Base-by-base conservation (phyloP, 2,113 vertebrate species). In the Odocoileus virginianus region DNA sequence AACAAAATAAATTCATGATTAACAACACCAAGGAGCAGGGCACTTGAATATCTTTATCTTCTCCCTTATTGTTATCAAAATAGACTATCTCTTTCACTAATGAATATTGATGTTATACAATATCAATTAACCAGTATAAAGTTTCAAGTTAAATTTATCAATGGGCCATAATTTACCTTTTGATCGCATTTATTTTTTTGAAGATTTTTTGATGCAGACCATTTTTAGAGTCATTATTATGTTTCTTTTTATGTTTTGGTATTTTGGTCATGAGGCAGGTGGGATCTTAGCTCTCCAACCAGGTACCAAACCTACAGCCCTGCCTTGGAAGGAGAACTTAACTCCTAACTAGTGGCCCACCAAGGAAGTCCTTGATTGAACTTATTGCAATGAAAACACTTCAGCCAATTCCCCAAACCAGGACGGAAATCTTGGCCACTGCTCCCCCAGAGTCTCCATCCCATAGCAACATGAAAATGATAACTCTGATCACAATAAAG, bases 201-300 rank as follows among this genome's bases (percentile, higher is more conserved):
- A 71, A 71, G n/a, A 5, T n/a, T 67, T 67, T 67, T 67, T 8
- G 0, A 67, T 19, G 33, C 0, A 0, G 33, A 67, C 64, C 33
- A 67, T 67, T 67, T 67, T 67, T 10, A 67, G 33, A 67, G 33
- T n/a, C 64, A 19, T 67, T n/a, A n/a, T n/a, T n/a, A 10, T 9
- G 45, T 45, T 67, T 67, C 16, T 67, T 19, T n/a, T 67, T 5
- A n/a, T 67, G 64, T 19, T 67, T 67, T 67, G 64, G 8, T n/a
- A 67, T n/a, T 67, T 67, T n/a, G 16, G 61, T 19, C 33, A n/a
- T 67, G 61, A n/a, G 16, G 64, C 64, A 67, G n/a, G n/a, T n/a
- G 33, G 33, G 33, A n/a, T n/a, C 64, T n/a, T 33, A n/a, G 33
- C 16, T 67, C 64, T 17, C 64, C 8, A n/a, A 19, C 33, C 33